These are phyloP conservation scores for Manis crassicaudata DNA, from an alignment of 2,797 vertebrate species.

Conservation along the genomic window DNA sequence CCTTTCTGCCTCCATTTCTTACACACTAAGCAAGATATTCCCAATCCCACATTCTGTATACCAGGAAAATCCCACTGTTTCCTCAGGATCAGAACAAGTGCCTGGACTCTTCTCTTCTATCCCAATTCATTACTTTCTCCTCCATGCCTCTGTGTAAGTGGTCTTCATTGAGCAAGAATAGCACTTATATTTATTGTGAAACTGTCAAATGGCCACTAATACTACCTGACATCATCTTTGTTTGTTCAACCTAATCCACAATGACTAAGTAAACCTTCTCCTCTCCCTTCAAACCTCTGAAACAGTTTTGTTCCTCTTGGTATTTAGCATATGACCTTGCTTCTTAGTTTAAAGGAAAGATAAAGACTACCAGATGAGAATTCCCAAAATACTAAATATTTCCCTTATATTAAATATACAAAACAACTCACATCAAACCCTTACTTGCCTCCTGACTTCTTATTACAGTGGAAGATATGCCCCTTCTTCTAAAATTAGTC, in stretches of 20 bases:
- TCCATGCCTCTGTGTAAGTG: not conserved
- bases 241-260: not conserved
- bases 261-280: not conserved
- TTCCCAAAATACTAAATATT: not conserved
- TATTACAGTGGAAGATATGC: not conserved
- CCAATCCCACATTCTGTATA: not conserved
- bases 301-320: not conserved
- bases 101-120: not conserved
- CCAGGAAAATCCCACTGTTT: not conserved
- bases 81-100: not conserved
- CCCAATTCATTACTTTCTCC: not conserved
- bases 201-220: not conserved
- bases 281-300: not conserved
- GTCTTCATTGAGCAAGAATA: not conserved
- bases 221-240: not conserved
- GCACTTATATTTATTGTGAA: not conserved
- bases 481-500: not conserved
- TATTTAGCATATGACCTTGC: not conserved
- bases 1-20: not conserved
- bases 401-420: not conserved
- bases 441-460: not conserved
- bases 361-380: not conserved
- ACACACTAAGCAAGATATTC: not conserved
- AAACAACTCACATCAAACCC: not conserved
- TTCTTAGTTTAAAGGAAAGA: not conserved